These are phyloP conservation scores for Psettodes erumei DNA, from an alignment of 2,113 vertebrate species.

Conservation along the genomic window DNA sequence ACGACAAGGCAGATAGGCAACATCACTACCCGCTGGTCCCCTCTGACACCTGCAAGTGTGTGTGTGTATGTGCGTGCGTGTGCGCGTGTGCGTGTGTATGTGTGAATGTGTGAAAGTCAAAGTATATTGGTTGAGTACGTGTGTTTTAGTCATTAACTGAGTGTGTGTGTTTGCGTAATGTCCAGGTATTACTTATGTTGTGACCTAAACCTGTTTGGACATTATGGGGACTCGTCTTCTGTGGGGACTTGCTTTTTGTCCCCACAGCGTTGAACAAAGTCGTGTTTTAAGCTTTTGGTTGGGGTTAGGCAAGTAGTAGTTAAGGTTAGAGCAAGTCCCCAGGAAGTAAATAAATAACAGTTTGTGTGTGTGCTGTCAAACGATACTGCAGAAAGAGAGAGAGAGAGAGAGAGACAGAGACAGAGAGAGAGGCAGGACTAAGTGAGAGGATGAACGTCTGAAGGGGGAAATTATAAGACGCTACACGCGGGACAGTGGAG, in stretches of 20 bases:
- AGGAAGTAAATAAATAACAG: no score
- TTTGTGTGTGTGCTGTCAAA: constrained; percentile 2
- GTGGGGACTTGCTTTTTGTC: no score
- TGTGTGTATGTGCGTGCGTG: constrained; percentile 43
- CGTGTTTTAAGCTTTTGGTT: no score
- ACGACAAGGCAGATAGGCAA: constrained; percentile 66
- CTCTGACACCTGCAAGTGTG: constrained; percentile 75
- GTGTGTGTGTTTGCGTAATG: background rate
- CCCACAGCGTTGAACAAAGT: no score
- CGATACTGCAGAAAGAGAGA: constrained; percentile 9
- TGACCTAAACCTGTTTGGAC: no score
- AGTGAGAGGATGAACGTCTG: constrained; percentile 33
- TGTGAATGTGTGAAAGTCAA: constrained; percentile 4
- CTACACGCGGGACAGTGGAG: constrained; percentile 16
- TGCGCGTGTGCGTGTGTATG: constrained; percentile 5
- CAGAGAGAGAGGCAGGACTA: constrained; percentile 21
- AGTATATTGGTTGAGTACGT: background rate
- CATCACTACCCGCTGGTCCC: constrained; percentile 69
- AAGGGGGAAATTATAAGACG: constrained; percentile 47
- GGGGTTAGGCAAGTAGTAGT: no score
- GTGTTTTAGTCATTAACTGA: background rate
- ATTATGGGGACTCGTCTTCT: no score
- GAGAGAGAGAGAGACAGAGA: constrained; percentile 12
- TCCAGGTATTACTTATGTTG: no score
- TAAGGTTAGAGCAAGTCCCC: no score